phyloP scores from a whole-genome alignment of 2,113 vertebrate species.

The Actinemys pallida region DNA sequence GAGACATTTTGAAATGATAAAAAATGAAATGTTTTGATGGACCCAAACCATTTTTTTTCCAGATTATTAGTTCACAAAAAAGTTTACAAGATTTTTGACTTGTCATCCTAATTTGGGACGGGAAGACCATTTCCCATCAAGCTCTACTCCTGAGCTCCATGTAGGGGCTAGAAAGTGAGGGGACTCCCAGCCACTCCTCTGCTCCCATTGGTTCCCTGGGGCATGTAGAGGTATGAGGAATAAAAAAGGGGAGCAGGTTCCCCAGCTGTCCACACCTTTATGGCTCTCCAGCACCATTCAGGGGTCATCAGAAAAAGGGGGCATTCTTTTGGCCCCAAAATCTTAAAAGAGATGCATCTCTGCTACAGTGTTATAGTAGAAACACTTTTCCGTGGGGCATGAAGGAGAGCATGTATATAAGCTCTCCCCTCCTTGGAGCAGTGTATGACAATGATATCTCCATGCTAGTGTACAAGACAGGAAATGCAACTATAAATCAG shows the following conservation, averaged over 20 bases:
- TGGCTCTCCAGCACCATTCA: not conserved
- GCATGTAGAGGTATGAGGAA: not conserved
- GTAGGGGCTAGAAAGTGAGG: no score
- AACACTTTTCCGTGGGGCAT: not conserved
- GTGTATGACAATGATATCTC: not conserved
- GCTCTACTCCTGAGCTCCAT: no score
- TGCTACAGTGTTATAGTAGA: not conserved
- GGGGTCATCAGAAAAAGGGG: not conserved
- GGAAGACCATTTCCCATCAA: no score
- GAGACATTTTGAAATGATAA: no score
- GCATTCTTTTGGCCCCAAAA: not conserved
- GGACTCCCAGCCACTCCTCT: no score
- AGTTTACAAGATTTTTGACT: no score
- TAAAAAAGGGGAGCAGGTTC: not conserved
- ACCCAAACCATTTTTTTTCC: no score
- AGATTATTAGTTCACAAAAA: no score
- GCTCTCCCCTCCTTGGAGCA: not conserved
- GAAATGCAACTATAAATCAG: not conserved
- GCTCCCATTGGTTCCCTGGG: no score
- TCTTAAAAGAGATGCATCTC: not conserved
- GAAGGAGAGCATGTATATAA: not conserved
- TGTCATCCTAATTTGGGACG: no score
- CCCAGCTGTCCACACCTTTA: not conserved
- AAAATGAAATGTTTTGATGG: no score
- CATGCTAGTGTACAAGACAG: not conserved